Evolutionary conservation across 1,140 invertebrate species (phyloP).

Genomic region (Myzus persicae): DNA sequence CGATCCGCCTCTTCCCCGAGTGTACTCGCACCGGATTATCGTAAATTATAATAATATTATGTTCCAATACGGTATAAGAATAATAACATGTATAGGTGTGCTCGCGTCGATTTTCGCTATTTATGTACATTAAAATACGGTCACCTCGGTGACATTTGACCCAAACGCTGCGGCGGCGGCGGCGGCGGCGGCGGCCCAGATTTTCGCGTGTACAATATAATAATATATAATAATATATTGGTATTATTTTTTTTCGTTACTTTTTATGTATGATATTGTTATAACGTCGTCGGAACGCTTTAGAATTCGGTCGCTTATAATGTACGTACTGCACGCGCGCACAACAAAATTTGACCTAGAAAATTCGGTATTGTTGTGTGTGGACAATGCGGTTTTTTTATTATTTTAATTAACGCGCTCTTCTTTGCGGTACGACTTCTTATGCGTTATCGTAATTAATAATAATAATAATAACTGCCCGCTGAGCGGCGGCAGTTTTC

Average conservation of each 20-base stretch:
- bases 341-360: slow-evolving; percentile 22
- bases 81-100: neutral
- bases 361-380: neutral
- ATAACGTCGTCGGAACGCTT: neutral
- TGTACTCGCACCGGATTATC: neutral
- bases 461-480: neutral
- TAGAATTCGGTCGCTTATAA: slow-evolving; percentile 15
- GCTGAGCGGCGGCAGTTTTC: slow-evolving; percentile 16
- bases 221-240: neutral
- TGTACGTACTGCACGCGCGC: neutral
- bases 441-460: neutral
- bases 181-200: neutral
- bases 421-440: slow-evolving; percentile 32
- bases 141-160: slow-evolving; percentile 31
- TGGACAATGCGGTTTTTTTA: neutral
- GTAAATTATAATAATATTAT: neutral
- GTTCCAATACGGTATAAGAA: neutral
- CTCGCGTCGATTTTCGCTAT: neutral
- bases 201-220: neutral
- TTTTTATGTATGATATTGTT: neutral
- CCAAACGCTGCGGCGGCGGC: neutral
- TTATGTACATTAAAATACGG: neutral
- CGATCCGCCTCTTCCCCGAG: neutral
- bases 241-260: neutral
- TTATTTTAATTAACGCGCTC: slow-evolving; percentile 38